Evolutionary conservation across 1,140 invertebrate species (phyloP).

Genomic region (Cyrtorhinus lividipennis): DNA sequence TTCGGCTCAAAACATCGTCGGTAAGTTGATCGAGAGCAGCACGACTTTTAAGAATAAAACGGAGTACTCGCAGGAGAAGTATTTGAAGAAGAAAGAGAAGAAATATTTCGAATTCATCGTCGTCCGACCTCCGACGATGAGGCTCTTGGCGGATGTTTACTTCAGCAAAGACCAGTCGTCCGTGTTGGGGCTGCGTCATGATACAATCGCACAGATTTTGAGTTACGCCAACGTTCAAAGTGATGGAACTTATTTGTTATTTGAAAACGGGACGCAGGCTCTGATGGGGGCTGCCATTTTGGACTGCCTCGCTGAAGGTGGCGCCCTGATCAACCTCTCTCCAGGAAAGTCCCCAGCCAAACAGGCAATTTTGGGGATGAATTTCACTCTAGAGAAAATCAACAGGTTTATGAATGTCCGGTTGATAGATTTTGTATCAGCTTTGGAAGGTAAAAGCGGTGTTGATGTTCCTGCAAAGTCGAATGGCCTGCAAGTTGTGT

Average conservation of each 20-base stretch:
- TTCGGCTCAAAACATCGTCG: constrained; percentile 69
- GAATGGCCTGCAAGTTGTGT: neutral
- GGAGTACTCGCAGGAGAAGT: constrained; percentile 86
- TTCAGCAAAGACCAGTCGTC: constrained; percentile 58
- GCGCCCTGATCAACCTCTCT: constrained; percentile 58
- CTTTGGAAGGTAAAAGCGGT: neutral
- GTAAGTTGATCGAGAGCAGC: constrained; percentile 74
- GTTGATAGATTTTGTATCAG: constrained; percentile 31
- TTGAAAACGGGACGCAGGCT: constrained; percentile 74
- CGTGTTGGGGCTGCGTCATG: constrained; percentile 63
- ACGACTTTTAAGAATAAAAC: constrained; percentile 75
- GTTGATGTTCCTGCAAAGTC: neutral
- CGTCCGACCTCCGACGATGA: constrained; percentile 56
- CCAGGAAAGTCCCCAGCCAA: constrained; percentile 62
- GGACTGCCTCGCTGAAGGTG: constrained; percentile 47
- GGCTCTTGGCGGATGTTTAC: constrained; percentile 61
- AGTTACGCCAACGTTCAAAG: constrained; percentile 58
- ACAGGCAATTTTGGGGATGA: constrained; percentile 60
- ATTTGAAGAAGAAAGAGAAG: constrained; percentile 82
- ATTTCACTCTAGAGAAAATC: constrained; percentile 48
- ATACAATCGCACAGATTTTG: constrained; percentile 68
- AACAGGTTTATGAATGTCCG: constrained; percentile 51
- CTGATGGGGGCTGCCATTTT: constrained; percentile 67
- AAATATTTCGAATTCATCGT: constrained; percentile 73
- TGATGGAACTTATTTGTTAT: constrained; percentile 63